Conservation (phyloP, 1,140 invertebrate species). For the Drosophila kepulauana region DNA sequence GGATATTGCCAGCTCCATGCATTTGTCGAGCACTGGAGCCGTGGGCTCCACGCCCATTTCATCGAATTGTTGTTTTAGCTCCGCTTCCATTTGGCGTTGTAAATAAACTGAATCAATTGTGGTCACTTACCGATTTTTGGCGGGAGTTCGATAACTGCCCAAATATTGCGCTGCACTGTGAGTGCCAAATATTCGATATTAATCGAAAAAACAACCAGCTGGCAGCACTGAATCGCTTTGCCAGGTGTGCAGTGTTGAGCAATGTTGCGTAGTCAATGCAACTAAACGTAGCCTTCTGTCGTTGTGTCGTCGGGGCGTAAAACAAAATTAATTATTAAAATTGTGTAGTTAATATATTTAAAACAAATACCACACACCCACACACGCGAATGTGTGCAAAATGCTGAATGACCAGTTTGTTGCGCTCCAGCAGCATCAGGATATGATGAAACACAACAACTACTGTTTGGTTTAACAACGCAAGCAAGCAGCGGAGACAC, state of each 20-base stretch:
- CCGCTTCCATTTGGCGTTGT: constrained; percentile 61
- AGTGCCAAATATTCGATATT: constrained; percentile 19
- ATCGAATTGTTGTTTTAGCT: constrained; percentile 79
- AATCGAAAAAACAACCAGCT: not conserved
- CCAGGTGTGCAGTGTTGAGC: not conserved
- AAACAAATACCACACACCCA: too few relatives aligned
- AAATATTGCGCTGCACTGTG: not conserved
- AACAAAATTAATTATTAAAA: constrained; percentile 69
- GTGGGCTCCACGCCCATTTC: constrained; percentile 78
- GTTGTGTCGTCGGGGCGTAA: constrained; percentile 28
- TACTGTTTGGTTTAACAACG: constrained; percentile 5
- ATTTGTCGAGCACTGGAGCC: constrained; percentile 66
- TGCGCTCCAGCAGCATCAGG: constrained; percentile 48
- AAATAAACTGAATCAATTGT: constrained; percentile 40
- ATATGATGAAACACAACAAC: constrained; percentile 47
- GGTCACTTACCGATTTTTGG: constrained; percentile 50
- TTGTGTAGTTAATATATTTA: constrained; percentile 45
- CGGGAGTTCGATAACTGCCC: constrained; percentile 41
- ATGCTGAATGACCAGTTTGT: constrained; percentile 52
- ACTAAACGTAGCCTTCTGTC: constrained; percentile 42
- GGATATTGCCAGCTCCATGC: constrained; percentile 86
- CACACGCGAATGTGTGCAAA: constrained; percentile 35
- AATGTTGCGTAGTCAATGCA: constrained; percentile 43
- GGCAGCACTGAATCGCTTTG: not conserved
- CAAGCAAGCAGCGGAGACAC: not conserved